Percentiles rank a stretch among this genome's conserved stretches.
Evolutionary conservation across 2,888 invertebrate species (phyloP).

Genomic region (Luffia ferchaultella): DNA sequence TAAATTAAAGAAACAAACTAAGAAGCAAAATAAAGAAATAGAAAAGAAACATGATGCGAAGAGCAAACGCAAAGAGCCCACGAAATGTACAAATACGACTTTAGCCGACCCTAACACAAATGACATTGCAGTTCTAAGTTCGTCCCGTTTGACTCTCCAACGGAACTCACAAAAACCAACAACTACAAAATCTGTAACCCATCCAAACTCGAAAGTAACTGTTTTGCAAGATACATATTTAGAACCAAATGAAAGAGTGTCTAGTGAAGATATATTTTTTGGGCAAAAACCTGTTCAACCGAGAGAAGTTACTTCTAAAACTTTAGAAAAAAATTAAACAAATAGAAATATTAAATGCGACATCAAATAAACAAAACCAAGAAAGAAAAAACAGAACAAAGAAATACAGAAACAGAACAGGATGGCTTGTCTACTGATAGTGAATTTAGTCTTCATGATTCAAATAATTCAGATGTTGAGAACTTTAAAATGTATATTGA

Average conservation of each 20-base stretch:
- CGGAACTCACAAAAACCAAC: no score
- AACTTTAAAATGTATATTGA: background rate
- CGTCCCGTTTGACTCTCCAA: no score
- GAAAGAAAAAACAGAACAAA: background rate
- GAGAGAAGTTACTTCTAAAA: background rate
- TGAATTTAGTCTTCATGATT: background rate
- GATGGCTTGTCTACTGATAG: background rate
- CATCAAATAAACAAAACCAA: background rate
- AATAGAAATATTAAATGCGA: background rate
- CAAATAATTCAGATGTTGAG: background rate
- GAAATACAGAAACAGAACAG: no score
- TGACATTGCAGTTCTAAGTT: no score
- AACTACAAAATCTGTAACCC: no score
- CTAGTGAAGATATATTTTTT: no score
- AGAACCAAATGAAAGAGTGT: no score
- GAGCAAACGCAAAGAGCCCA: no score
- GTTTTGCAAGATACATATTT: no score
- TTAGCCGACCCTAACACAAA: no score
- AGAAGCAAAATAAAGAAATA: background rate
- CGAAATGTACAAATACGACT: no score
- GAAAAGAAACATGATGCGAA: background rate
- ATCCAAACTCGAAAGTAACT: no score
- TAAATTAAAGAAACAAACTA: slow-evolving; percentile 1
- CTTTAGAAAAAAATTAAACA: background rate
- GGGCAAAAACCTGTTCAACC: background rate